phyloP scores from a whole-genome alignment of 2,888 invertebrate genomes.

The Chloroclystis v-ata region DNA sequence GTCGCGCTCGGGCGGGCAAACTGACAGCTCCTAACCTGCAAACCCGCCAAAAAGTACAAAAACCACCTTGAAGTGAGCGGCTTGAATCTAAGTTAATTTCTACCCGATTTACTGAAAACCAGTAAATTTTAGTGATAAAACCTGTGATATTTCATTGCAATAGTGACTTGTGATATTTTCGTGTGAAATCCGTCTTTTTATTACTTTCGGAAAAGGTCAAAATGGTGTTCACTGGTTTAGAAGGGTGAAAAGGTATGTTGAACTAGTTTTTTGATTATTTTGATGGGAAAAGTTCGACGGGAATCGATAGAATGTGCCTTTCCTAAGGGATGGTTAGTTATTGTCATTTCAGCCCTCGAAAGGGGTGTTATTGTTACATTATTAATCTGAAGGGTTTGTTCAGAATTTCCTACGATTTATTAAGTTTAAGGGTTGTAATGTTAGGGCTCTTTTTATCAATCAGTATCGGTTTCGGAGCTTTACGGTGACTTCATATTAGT shows the following conservation, averaged over 20 bases:
- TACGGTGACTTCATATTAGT: neutral
- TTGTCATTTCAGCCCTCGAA: conserved; percentile 22
- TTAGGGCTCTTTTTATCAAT: conserved; percentile 9
- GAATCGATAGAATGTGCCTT: conserved; percentile 23
- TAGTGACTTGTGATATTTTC: conserved; percentile 12
- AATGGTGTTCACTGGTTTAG: conserved; percentile 18
- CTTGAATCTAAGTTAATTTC: conserved; percentile 7
- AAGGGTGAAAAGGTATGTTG: conserved; percentile 25
- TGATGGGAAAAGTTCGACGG: conserved; percentile 17
- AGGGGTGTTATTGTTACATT: conserved; percentile 22
- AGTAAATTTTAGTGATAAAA: conserved; percentile 9
- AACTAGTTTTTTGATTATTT: conserved; percentile 31
- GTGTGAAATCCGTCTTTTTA: conserved; percentile 7
- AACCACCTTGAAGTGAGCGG: no score
- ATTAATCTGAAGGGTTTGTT: conserved; percentile 12
- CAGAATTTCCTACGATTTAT: conserved; percentile 13
- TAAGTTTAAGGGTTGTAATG: conserved; percentile 9
- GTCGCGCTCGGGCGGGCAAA: conserved; percentile 6
- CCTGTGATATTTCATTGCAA: conserved; percentile 12
- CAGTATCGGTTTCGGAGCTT: no score
- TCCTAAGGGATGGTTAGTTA: conserved; percentile 23
- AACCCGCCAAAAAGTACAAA: conserved; percentile 18
- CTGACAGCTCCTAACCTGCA: conserved; percentile 16
- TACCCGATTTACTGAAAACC: conserved; percentile 9
- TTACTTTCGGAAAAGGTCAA: conserved; percentile 23